Evolutionary conservation across 2,113 vertebrate species (phyloP).

Genomic region (Plotosus lineatus): DNA sequence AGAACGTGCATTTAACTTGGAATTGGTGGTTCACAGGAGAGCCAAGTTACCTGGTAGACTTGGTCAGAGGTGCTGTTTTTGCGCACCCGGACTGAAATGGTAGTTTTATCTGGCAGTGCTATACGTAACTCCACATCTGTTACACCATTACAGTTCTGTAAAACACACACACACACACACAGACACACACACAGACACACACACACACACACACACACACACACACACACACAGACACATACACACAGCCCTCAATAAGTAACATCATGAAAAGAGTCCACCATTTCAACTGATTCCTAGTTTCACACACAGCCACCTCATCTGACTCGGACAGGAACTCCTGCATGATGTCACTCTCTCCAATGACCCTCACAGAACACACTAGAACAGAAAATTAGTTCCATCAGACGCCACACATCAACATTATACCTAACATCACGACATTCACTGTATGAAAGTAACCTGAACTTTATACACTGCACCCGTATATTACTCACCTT

Average conservation of each 20-base stretch:
- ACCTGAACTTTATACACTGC: not conserved
- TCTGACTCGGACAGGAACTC: constrained; percentile 97
- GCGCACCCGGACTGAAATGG: constrained; percentile 88
- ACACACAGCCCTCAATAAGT: not conserved
- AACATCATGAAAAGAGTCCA: not conserved
- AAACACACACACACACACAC: not conserved
- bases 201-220: constrained; percentile 60
- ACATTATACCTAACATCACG: too few species aligned
- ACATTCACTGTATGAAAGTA: too few species aligned
- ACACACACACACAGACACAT: not conserved
- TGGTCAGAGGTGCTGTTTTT: constrained; percentile 99
- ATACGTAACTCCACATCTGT: constrained; percentile 92
- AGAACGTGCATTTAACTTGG: too few species aligned
- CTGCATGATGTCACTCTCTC: constrained; percentile 98
- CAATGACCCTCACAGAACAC: constrained; percentile 92
- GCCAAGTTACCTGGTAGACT: constrained; percentile 88
- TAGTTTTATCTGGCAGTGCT: constrained; percentile 85
- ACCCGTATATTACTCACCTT: constrained; percentile 69
- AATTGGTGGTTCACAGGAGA: not conserved
- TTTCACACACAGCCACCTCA: constrained; percentile 73
- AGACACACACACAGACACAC: not conserved
- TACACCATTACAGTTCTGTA: constrained; percentile 92
- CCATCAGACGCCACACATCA: constrained; percentile 19
- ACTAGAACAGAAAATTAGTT: constrained; percentile 76
- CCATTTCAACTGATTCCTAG: not conserved